phyloP scores from a whole-genome alignment of 2,888 invertebrate genomes.

The Pocota personata region DNA sequence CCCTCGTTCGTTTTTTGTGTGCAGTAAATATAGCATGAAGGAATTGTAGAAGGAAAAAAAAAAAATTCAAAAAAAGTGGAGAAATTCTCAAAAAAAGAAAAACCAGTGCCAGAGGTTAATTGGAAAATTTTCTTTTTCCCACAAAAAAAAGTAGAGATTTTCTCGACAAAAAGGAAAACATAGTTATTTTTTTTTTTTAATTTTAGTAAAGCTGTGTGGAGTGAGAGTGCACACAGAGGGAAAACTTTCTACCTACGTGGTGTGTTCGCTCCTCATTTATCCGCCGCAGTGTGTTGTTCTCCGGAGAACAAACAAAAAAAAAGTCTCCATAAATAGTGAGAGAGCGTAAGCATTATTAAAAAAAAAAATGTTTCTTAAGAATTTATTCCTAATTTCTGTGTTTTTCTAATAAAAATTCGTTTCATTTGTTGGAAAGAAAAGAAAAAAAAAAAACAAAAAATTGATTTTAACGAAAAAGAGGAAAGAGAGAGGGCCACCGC shows the following conservation, averaged over 20 bases:
- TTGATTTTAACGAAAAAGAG: slow-evolving; percentile 71
- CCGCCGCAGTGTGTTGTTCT: slow-evolving; percentile 19
- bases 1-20: not conserved
- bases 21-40: slow-evolving; percentile 9
- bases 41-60: not conserved
- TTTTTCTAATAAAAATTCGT: slow-evolving; percentile 49
- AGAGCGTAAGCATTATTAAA: slow-evolving; percentile 37
- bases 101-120: slow-evolving; percentile 1
- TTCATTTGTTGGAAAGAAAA: slow-evolving; percentile 49
- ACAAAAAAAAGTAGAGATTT: slow-evolving; percentile 6
- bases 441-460: slow-evolving; percentile 57
- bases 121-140: not conserved
- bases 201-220: slow-evolving; percentile 6
- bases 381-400: slow-evolving; percentile 31
- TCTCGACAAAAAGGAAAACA: not conserved
- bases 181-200: not conserved
- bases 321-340: slow-evolving; percentile 7
- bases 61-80: not conserved
- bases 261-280: slow-evolving; percentile 37
- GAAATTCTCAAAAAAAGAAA: not conserved
- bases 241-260: slow-evolving; percentile 73
- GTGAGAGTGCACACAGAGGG: slow-evolving; percentile 53
- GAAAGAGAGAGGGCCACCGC: slow-evolving; percentile 40
- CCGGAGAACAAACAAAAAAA: not conserved
- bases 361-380: slow-evolving; percentile 4